Base-by-base conservation (phyloP, 2,797 vertebrate species). In the Thripadectes ignobilis region DNA sequence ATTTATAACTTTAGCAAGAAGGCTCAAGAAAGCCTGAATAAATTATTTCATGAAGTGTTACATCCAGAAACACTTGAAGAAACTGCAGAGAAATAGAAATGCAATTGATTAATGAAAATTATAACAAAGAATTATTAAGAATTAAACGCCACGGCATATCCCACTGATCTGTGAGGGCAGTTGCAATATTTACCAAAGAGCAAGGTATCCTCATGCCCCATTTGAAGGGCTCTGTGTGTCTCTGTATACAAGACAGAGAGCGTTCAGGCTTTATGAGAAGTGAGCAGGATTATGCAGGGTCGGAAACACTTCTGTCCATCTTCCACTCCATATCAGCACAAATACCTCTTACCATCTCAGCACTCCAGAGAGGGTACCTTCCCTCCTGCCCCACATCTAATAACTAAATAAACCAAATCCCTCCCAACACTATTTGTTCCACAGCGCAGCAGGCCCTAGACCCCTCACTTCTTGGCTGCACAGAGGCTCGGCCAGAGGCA, bases 1-100 rank as follows among this genome's bases (percentile, higher is more conserved):
- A 90, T 95, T 86, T 90, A 84, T 55, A 93, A 78, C 93, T 86
- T 84, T 14, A 71, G 69, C 51, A 86, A 62, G 30, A 58, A 86
- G 36, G 66, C 62, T 86, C 29, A 86, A 74, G 72, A 66, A 91
- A 83, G 46, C 6, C 58, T 73, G 79, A 95, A 72, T 81, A 90
- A 86, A 81, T 78, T 81, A 78, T 75, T 84, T 72, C 18, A 72
- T 27, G 3, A 81, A 77, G 69, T 34, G 80, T 46, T 79, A 65
- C 2, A 36, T 9, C 6, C 75, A 84, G 58, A 85, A 85, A 72
- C 49, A 78, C 19, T 75, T 5, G 21, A 92, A 62, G n/a, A 72
- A 74, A 81, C 9, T 23, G 54, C 13, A 9, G 7, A 41, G 58
- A 92, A 89, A 88, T 3, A 90, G 27, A 76, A 95, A 93, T 52